Conservation (phyloP, 1,140 invertebrate genomes). For the Papilio aristodemus region DNA sequence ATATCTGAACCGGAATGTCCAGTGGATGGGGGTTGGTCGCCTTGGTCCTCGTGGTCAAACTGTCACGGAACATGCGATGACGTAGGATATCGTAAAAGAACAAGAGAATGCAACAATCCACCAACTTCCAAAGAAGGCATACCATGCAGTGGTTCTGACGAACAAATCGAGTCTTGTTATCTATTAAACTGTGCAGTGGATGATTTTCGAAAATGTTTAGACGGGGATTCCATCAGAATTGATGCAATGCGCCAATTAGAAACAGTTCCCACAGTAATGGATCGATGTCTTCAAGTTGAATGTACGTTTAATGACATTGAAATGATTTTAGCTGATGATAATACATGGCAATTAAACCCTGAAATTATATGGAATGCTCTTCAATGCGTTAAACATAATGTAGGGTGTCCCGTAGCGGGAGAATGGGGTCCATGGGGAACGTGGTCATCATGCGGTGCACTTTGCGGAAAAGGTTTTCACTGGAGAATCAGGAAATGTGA, state of each 20-base stretch:
- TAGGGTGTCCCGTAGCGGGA: constrained; percentile 62
- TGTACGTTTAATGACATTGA: constrained; percentile 66
- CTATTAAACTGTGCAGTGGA: constrained; percentile 58
- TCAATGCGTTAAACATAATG: constrained; percentile 67
- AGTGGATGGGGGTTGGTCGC: constrained; percentile 65
- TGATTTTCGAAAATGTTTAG: constrained; percentile 54
- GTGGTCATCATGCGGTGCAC: constrained; percentile 67
- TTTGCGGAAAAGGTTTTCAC: constrained; percentile 60
- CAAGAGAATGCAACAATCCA: constrained; percentile 61
- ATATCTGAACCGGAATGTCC: constrained; percentile 64
- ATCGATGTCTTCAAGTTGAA: constrained; percentile 61
- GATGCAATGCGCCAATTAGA: constrained; percentile 60
- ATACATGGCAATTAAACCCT: constrained; percentile 66
- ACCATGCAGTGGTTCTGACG: constrained; percentile 54
- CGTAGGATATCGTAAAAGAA: constrained; percentile 55
- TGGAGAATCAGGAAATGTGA: constrained; percentile 66
- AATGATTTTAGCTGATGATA: constrained; percentile 54
- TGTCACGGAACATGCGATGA: constrained; percentile 63
- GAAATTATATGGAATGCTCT: constrained; percentile 68
- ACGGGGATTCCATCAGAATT: constrained; percentile 52
- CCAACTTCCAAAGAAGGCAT: constrained; percentile 60
- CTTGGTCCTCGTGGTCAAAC: constrained; percentile 61
- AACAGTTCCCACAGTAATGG: constrained; percentile 60
- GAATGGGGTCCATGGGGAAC: constrained; percentile 67
- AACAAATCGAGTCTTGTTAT: constrained; percentile 64